These are phyloP conservation scores for Sorex fumeus DNA, from an alignment of 2,113 vertebrate genomes.

Conservation along the genomic window DNA sequence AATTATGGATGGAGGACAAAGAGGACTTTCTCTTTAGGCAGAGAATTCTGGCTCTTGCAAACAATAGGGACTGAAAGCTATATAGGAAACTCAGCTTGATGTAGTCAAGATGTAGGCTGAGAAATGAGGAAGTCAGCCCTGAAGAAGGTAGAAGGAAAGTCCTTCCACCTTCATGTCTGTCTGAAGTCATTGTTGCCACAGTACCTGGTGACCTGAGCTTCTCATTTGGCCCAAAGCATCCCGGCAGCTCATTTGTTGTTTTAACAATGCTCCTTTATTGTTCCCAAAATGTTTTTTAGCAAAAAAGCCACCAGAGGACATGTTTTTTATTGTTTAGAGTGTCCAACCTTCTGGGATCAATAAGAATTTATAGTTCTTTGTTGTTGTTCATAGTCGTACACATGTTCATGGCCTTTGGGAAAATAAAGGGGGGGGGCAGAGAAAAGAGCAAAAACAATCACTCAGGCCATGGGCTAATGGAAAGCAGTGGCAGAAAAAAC, in stretches of 20 bases:
- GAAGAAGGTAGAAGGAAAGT: background rate
- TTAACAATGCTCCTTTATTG: conserved; percentile 61
- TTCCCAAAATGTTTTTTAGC: conserved; percentile 60
- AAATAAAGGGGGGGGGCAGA: conserved; percentile 64
- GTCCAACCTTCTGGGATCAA: conserved; percentile 71
- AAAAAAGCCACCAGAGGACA: conserved; percentile 54
- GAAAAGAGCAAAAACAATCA: conserved; percentile 64
- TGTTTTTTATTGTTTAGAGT: conserved; percentile 73
- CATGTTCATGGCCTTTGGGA: conserved; percentile 57
- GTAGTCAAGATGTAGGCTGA: conserved; percentile 59
- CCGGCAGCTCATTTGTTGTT: conserved; percentile 60
- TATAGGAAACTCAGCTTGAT: conserved; percentile 51
- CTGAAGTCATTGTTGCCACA: conserved; percentile 54
- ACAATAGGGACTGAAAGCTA: conserved; percentile 60
- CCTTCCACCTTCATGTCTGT: conserved; percentile 39
- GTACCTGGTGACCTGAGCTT: conserved; percentile 55
- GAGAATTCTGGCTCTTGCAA: conserved; percentile 74
- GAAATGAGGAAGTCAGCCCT: background rate
- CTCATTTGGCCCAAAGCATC: background rate
- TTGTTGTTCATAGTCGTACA: conserved; percentile 68
- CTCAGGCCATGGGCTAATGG: conserved; percentile 39
- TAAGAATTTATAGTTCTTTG: conserved; percentile 76
- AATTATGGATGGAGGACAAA: conserved; percentile 76
- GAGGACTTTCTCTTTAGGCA: conserved; percentile 70
- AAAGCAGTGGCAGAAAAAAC: conserved; percentile 59